These are phyloP conservation scores for Melangyna quadrimaculata DNA, from an alignment of 2,888 invertebrate species.

Conservation along the genomic window DNA sequence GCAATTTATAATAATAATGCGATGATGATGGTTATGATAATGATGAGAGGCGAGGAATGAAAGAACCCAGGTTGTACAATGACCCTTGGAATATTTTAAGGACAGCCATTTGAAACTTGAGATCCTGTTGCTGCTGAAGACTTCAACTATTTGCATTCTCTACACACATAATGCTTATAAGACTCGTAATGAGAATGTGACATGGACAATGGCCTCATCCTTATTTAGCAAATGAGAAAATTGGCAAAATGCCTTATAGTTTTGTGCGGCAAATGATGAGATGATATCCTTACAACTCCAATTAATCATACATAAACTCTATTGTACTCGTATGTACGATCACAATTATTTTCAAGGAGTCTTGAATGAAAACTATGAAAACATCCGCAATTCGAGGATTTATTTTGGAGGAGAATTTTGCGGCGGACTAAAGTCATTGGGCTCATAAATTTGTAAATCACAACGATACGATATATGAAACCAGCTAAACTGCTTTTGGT, in stretches of 20 bases:
- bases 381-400: slow-evolving; percentile 48
- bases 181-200: not conserved
- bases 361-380: slow-evolving; percentile 1
- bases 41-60: not conserved
- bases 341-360: not conserved
- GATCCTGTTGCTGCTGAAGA: slow-evolving; percentile 38
- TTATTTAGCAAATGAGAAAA: slow-evolving; percentile 53
- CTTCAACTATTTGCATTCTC: slow-evolving; percentile 17
- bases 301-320: slow-evolving; percentile 25
- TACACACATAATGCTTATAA: not conserved
- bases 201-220: not conserved
- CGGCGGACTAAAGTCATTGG: slow-evolving; percentile 46
- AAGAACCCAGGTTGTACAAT: slow-evolving; percentile 21
- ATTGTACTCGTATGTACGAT: too few relatives aligned
- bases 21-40: not conserved
- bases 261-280: not conserved
- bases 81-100: slow-evolving; percentile 31
- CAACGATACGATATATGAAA: not conserved
- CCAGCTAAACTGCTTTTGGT: not conserved
- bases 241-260: slow-evolving; percentile 58
- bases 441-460: slow-evolving; percentile 42
- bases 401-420: not conserved
- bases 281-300: not conserved
- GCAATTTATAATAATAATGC: slow-evolving; percentile 2
- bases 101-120: slow-evolving; percentile 25